These are phyloP conservation scores for Mizuhopecten yessoensis DNA, from an alignment of 1,140 invertebrate species.

Conservation along the genomic window DNA sequence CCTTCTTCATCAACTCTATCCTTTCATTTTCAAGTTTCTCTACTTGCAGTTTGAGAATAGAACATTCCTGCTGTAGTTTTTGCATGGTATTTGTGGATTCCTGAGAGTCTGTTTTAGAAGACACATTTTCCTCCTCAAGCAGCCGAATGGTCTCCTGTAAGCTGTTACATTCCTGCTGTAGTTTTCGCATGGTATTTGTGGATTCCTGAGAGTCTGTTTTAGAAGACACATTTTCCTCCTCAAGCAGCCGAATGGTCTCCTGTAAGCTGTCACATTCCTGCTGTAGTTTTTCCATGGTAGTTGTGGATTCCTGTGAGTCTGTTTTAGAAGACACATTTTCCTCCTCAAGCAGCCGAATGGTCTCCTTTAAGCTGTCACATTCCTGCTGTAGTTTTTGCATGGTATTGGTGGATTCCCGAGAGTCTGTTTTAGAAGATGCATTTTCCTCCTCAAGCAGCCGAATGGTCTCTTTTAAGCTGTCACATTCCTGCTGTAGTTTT, in stretches of 20 bases:
- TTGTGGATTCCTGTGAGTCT: constrained; percentile 48
- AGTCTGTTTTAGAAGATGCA: constrained; percentile 52
- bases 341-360: constrained; percentile 53
- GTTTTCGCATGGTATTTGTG: constrained; percentile 44
- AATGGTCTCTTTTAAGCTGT: constrained; percentile 45
- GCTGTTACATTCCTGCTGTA: constrained; percentile 49
- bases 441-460: constrained; percentile 54
- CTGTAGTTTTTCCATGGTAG: constrained; percentile 49
- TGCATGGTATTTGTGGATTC: constrained; percentile 41
- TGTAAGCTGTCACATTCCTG: constrained; percentile 46
- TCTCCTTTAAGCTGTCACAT: constrained; percentile 45
- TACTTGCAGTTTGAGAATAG: constrained; percentile 40
- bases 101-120: constrained; percentile 52
- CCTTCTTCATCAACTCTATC: constrained; percentile 47
- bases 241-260: constrained; percentile 49
- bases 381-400: constrained; percentile 52
- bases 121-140: constrained; percentile 52
- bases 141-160: constrained; percentile 49
- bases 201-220: constrained; percentile 51
- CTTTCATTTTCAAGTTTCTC: constrained; percentile 51
- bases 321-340: constrained; percentile 50
- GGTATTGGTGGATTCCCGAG: constrained; percentile 32
- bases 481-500: constrained; percentile 50
- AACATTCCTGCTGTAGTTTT: constrained; percentile 52
- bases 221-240: constrained; percentile 48